These are phyloP conservation scores for Perithous albicinctus DNA, from an alignment of 2,888 invertebrate genomes.

Conservation along the genomic window DNA sequence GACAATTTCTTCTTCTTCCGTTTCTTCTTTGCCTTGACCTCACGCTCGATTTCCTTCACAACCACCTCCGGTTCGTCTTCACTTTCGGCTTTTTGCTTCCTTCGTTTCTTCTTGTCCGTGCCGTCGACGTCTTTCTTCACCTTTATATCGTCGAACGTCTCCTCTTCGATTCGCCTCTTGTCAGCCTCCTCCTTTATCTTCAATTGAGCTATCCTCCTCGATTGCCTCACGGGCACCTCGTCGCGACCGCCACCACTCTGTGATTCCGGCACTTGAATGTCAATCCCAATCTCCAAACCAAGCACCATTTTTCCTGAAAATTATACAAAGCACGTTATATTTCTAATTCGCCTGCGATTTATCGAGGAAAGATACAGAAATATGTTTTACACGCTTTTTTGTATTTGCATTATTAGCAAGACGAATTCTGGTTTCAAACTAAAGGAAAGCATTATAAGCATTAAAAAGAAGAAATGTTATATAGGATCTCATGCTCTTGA, in stretches of 20 bases:
- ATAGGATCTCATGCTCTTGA: no score
- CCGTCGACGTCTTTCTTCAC: conserved; percentile 69
- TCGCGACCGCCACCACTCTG: conserved; percentile 73
- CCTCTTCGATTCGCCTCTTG: conserved; percentile 90
- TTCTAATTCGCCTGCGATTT: neutral
- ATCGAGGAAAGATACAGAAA: no score
- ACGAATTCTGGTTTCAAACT: no score
- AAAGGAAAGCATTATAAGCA: no score
- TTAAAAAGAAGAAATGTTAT: no score
- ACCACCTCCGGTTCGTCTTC: conserved; percentile 68
- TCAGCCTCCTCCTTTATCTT: conserved; percentile 95
- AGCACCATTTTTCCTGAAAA: conserved; percentile 84
- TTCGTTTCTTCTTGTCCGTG: conserved; percentile 70
- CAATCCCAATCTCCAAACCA: conserved; percentile 85
- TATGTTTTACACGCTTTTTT: no score
- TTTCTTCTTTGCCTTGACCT: conserved; percentile 78
- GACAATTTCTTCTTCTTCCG: conserved; percentile 83
- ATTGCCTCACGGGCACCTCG: conserved; percentile 89
- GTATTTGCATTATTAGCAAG: no score
- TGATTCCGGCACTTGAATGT: conserved; percentile 72
- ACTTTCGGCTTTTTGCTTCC: conserved; percentile 69
- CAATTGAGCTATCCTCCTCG: conserved; percentile 94
- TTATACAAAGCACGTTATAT: conserved; percentile 8
- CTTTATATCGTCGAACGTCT: conserved; percentile 88
- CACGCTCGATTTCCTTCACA: conserved; percentile 66